phyloP scores from a whole-genome alignment of 2,888 invertebrate species.

The Orthonevra nobilis region DNA sequence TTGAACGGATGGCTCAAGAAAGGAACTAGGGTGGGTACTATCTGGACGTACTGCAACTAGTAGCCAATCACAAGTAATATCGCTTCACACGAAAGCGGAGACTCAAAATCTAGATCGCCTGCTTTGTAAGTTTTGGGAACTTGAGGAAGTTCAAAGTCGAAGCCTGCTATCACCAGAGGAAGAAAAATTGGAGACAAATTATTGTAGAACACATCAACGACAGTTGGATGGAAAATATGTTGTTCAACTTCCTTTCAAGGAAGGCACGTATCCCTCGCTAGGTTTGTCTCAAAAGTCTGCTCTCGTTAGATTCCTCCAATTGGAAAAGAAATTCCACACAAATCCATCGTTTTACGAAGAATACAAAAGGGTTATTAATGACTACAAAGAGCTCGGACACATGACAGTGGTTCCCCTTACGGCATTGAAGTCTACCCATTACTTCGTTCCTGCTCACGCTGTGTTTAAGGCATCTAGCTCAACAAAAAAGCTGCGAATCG shows the following conservation, averaged over 20 bases:
- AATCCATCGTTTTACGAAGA: background rate
- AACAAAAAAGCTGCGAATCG: conserved; percentile 19
- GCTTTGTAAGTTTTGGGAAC: conserved; percentile 9
- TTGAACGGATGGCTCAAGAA: conserved; percentile 8
- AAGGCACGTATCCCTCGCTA: conserved; percentile 2
- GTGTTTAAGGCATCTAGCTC: conserved; percentile 37
- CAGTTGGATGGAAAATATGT: background rate
- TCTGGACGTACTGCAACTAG: background rate
- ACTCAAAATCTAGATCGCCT: background rate
- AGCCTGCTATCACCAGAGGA: background rate
- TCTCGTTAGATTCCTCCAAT: background rate
- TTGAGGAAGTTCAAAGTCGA: conserved; percentile 1
- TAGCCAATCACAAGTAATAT: background rate
- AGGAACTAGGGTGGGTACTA: conserved; percentile 2
- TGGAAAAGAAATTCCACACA: conserved; percentile 13
- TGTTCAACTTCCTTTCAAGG: conserved; percentile 10
- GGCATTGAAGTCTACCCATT: background rate
- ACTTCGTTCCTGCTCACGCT: conserved; percentile 27
- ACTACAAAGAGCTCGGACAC: conserved; percentile 3
- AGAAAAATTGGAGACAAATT: conserved; percentile 1
- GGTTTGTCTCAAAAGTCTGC: conserved; percentile 9
- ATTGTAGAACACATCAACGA: conserved; percentile 4
- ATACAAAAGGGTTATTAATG: background rate
- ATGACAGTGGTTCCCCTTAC: background rate
- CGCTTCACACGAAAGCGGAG: background rate